Evolutionary conservation across 2,888 invertebrate genomes (phyloP), one percentile per base, ranked within the genome.

Genomic region (Luperina nickerlii): DNA sequence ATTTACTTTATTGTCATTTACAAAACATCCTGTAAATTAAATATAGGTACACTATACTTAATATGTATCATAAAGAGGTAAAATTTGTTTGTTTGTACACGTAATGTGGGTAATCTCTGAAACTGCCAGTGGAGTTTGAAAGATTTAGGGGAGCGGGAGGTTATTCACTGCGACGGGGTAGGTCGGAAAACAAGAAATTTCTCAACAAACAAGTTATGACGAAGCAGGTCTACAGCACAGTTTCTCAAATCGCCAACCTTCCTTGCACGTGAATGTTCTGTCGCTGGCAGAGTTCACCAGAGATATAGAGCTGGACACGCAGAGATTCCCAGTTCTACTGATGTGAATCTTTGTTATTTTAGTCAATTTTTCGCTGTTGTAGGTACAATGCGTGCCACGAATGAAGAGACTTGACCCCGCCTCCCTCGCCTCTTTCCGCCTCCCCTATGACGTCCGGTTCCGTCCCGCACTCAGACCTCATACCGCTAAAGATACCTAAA

Each of bases 1-100:
- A 27, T 13, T 67, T 69, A 57, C 76, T 79, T 77, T 60, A 51
- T 75, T 78, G 20, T 48, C 8, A 45, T 48, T 65, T 48, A 48
- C 6, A 45, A 63, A 63, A 20, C 27, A 45, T 32, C 63, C 27
- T 45, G 2, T 45, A 27, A 45, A 62, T 45, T 60, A 45, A 45
- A 27, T 45, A n/a, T n/a, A n/a, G n/a, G 0, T 6, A n/a, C 20
- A 45, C n/a, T n/a, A 60, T n/a, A 60, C n/a, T 7, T 60, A 24
- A n/a, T 60, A 38, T 38, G 6, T 38, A 6, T 60, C 13, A 20
- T 20, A 54, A 20, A 20, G 51, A 18, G 51, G 7, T 20, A 51
- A 45, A 45, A 45, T 45, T 45, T 45, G 11, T 45, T 42, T 42
- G 42, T 42, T 45, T 45, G 11, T 45, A 1, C 9, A 42, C 11